Conservation (phyloP, 2,113 vertebrate genomes). For the Antigone vipio region DNA sequence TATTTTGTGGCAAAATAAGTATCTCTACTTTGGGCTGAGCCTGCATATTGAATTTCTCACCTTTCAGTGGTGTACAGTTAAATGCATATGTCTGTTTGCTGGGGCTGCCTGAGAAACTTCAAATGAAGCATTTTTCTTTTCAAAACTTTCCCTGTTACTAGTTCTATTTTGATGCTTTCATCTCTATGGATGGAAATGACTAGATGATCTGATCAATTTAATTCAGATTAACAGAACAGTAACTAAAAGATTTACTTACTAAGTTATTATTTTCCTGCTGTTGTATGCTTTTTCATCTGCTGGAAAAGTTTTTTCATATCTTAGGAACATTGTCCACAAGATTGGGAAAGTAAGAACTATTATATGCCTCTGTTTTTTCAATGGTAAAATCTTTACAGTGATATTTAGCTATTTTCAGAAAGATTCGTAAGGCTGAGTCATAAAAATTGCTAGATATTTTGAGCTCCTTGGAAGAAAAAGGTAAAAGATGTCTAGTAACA, state of each 20-base stretch:
- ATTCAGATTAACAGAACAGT: background rate
- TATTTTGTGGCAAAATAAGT: background rate
- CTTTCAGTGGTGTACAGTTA: background rate
- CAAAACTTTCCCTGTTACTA: background rate
- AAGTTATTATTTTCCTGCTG: background rate
- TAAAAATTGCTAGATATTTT: background rate
- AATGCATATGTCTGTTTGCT: background rate
- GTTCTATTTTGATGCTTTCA: background rate
- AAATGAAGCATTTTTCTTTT: background rate
- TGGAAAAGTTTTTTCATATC: background rate
- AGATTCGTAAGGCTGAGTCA: background rate
- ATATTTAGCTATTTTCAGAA: background rate
- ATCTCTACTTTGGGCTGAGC: background rate
- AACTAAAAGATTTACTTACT: background rate
- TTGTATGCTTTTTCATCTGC: background rate
- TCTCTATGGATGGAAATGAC: background rate
- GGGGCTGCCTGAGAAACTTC: background rate
- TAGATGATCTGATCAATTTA: background rate
- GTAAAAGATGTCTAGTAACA: background rate
- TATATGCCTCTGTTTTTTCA: background rate
- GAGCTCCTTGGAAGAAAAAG: background rate
- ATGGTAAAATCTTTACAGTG: background rate
- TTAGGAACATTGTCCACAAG: background rate
- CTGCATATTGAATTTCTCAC: constrained; percentile 15
- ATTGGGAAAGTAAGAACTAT: background rate